These are phyloP conservation scores for Eueides isabella DNA, from an alignment of 1,140 invertebrate genomes.

Conservation along the genomic window DNA sequence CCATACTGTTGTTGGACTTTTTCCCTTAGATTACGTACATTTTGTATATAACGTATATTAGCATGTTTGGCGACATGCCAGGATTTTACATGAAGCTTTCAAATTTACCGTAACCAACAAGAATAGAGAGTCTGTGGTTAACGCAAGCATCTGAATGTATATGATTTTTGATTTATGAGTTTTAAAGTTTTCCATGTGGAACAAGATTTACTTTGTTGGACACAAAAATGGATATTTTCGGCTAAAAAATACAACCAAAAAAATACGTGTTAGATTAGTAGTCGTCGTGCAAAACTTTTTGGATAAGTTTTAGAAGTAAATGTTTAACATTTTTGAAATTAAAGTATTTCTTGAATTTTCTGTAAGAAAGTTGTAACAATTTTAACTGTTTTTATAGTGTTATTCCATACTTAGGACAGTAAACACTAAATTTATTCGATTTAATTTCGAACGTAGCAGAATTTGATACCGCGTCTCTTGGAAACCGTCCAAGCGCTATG, in stretches of 20 bases:
- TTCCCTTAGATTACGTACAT: neutral
- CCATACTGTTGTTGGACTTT: neutral
- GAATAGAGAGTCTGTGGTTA: neutral
- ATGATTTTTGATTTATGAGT: neutral
- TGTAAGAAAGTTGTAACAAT: no score
- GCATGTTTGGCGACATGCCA: neutral
- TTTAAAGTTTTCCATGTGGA: neutral
- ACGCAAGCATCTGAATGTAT: conserved; percentile 1
- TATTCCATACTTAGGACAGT: no score
- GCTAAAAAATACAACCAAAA: neutral
- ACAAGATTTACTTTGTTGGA: neutral
- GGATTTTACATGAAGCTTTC: neutral
- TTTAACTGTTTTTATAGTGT: no score
- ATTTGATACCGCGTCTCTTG: no score
- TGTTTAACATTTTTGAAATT: no score
- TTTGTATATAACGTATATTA: conserved; percentile 3
- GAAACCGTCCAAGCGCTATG: no score
- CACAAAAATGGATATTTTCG: neutral
- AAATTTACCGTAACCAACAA: neutral
- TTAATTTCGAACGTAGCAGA: no score
- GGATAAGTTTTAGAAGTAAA: no score
- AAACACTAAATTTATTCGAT: no score
- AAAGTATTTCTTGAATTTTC: no score
- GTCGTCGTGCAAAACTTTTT: no score
- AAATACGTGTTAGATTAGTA: no score